Percentiles rank a stretch among this genome's conserved stretches.
phyloP scores from a whole-genome alignment of 1,140 invertebrate genomes.

The Drosophila nasuta region DNA sequence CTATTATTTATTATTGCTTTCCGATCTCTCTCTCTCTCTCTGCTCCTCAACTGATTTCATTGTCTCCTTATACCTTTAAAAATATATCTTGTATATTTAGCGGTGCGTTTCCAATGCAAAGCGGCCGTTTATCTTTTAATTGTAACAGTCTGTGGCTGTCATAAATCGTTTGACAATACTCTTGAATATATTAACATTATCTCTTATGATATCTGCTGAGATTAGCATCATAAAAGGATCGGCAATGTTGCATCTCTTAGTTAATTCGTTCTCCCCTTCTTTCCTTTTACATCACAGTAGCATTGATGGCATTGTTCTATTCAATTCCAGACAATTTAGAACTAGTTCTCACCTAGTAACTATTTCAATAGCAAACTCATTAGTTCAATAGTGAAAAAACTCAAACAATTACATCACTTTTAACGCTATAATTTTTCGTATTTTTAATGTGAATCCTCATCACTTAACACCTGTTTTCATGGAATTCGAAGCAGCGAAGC shows the following conservation, averaged over 20 bases:
- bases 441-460: slow-evolving; percentile 27
- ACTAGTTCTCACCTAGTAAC: slow-evolving; percentile 43
- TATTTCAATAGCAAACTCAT: slow-evolving; percentile 26
- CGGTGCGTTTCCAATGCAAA: slow-evolving; percentile 78
- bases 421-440: slow-evolving; percentile 13
- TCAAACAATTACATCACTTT: slow-evolving; percentile 35
- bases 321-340: slow-evolving; percentile 42
- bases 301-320: slow-evolving; percentile 42
- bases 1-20: slow-evolving; percentile 25
- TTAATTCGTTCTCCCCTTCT: neutral
- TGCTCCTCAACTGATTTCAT: slow-evolving; percentile 12
- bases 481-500: slow-evolving; percentile 18
- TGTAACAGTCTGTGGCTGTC: slow-evolving; percentile 76
- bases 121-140: slow-evolving; percentile 81
- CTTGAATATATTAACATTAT: slow-evolving; percentile 47
- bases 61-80: slow-evolving; percentile 16
- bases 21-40: neutral
- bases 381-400: slow-evolving; percentile 19
- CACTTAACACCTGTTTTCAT: slow-evolving; percentile 43
- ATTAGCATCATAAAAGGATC: slow-evolving; percentile 80
- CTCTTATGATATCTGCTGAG: slow-evolving; percentile 44
- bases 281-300: slow-evolving; percentile 25
- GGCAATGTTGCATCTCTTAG: slow-evolving; percentile 18
- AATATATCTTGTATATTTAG: slow-evolving; percentile 50
- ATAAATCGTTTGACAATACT: slow-evolving; percentile 73